Evolutionary conservation across 2,888 invertebrate genomes (phyloP).

Genomic region (Corythucha ciliata): DNA sequence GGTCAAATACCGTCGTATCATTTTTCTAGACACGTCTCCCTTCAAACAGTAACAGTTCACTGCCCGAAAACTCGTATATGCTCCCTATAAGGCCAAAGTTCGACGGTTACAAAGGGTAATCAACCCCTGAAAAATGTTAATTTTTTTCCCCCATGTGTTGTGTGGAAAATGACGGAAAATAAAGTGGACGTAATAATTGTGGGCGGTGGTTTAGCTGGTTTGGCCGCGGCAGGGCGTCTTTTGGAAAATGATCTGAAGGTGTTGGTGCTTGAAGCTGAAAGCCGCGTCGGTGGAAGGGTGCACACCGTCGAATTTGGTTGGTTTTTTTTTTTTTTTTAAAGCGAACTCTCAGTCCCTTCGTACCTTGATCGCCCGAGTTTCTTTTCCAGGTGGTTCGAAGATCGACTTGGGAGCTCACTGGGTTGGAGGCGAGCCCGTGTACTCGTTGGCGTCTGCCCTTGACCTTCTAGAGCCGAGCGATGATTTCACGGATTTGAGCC

Average conservation of each 20-base stretch:
- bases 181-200: conserved; percentile 2
- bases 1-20: too few species aligned
- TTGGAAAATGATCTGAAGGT: conserved; percentile 9
- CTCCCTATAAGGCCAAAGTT: too few species aligned
- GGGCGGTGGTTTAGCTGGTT: conserved; percentile 22
- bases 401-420: conserved; percentile 22
- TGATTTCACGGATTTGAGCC: conserved; percentile 2
- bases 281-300: conserved; percentile 18
- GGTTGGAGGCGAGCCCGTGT: conserved; percentile 21
- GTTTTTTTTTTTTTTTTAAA: background rate
- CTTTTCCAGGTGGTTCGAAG: conserved; percentile 3
- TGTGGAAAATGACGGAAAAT: too few species aligned
- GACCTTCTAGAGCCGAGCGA: background rate
- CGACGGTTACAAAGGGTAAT: too few species aligned
- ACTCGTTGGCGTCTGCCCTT: conserved; percentile 6
- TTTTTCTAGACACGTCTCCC: too few species aligned
- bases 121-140: too few species aligned
- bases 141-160: too few species aligned
- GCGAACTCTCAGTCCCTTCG: background rate
- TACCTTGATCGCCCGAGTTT: background rate
- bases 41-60: too few species aligned
- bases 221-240: conserved; percentile 20
- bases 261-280: conserved; percentile 11
- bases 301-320: conserved; percentile 7
- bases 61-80: too few species aligned